These are phyloP conservation scores for Venturia canescens DNA, from an alignment of 1,140 invertebrate species.

Conservation along the genomic window DNA sequence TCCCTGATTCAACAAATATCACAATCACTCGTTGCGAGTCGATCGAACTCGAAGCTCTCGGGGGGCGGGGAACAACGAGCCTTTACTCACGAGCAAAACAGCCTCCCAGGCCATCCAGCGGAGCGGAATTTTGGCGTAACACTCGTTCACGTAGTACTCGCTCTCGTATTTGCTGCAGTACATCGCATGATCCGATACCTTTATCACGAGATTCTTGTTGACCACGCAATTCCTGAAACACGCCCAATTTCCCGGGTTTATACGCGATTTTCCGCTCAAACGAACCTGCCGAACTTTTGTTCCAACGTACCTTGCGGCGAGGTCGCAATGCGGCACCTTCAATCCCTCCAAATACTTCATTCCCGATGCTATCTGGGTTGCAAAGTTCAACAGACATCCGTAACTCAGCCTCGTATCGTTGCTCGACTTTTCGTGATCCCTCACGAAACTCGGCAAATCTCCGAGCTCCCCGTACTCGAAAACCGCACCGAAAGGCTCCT, in stretches of 20 bases:
- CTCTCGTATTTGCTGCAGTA: constrained; percentile 88
- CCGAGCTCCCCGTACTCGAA: constrained; percentile 91
- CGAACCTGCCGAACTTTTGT: background rate
- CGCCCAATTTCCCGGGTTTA: no score
- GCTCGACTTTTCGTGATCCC: constrained; percentile 69
- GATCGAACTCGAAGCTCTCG: background rate
- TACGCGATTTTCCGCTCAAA: no score
- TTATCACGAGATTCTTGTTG: constrained; percentile 87
- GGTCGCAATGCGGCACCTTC: constrained; percentile 87
- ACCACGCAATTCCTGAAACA: constrained; percentile 89
- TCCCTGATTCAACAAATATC: constrained; percentile 77
- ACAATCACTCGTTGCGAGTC: background rate
- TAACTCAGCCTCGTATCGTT: constrained; percentile 78
- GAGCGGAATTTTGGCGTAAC: constrained; percentile 88
- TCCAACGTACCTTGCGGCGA: constrained; percentile 83
- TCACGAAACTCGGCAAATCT: constrained; percentile 88
- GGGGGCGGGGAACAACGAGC: no score
- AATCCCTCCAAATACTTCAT: constrained; percentile 91
- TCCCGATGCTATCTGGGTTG: constrained; percentile 90
- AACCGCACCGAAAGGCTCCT: constrained; percentile 90
- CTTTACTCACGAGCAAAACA: constrained; percentile 85
- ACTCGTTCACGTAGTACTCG: constrained; percentile 91
- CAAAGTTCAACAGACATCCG: constrained; percentile 87
- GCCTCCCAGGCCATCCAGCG: constrained; percentile 94
- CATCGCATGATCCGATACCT: constrained; percentile 94